Conservation (phyloP, 1,140 invertebrate genomes). For the Zaprionus nigranus region DNA sequence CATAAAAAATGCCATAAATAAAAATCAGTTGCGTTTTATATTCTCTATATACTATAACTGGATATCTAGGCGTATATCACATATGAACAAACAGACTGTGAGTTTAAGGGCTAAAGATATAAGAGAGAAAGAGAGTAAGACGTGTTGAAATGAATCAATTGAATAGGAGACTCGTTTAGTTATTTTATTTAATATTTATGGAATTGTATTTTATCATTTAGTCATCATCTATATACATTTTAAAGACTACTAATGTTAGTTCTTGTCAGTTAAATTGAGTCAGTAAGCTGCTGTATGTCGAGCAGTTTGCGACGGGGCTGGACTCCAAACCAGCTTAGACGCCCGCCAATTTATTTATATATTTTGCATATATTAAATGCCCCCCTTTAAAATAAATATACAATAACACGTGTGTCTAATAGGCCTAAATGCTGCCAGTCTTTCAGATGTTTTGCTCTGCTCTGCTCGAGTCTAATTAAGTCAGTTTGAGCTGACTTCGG, state of each 20-base stretch:
- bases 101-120: too few species aligned
- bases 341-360: slow-evolving; percentile 27
- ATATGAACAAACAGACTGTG: too few species aligned
- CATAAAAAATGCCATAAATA: slow-evolving; percentile 1
- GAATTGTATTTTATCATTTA: neutral
- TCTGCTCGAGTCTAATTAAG: slow-evolving; percentile 29
- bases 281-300: slow-evolving; percentile 27
- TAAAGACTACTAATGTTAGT: neutral
- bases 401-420: slow-evolving; percentile 64
- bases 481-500: slow-evolving; percentile 6
- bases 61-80: neutral
- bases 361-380: slow-evolving; percentile 37
- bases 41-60: neutral
- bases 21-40: slow-evolving; percentile 7
- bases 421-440: slow-evolving; percentile 23
- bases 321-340: slow-evolving; percentile 26
- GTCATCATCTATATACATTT: neutral
- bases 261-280: slow-evolving; percentile 13
- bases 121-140: neutral
- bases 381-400: slow-evolving; percentile 33
- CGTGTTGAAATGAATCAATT: neutral
- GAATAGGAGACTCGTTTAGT: too few species aligned
- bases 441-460: slow-evolving; percentile 30
- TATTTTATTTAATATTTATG: neutral
- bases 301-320: slow-evolving; percentile 3